Evolutionary conservation across 2,888 invertebrate species (phyloP).

Genomic region (Phengaris alcon): DNA sequence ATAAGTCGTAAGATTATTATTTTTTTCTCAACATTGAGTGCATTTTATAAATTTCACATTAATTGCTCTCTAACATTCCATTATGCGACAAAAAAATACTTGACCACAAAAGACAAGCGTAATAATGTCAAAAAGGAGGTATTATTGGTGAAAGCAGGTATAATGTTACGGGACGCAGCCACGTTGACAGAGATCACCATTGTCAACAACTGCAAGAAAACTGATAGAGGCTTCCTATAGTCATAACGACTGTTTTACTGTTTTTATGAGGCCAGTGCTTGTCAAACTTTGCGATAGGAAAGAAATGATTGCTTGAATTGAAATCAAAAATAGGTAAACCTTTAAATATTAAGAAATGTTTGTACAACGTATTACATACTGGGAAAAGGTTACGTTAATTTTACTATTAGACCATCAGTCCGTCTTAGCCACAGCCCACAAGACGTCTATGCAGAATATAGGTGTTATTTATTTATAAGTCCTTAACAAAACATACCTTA

Average conservation of each 20-base stretch:
- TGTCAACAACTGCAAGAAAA: conserved; percentile 69
- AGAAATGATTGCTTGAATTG: neutral
- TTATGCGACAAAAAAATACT: conserved; percentile 7
- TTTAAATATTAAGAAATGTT: no score
- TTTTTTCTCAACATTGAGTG: no score
- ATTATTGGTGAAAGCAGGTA: conserved; percentile 43
- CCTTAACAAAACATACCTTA: no score
- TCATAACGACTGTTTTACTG: conserved; percentile 64
- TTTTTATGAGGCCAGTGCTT: conserved; percentile 57
- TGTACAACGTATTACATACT: no score
- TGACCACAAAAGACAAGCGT: conserved; percentile 16
- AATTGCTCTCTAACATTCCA: neutral
- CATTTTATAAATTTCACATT: no score
- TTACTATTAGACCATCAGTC: no score
- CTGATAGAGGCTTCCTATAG: conserved; percentile 64
- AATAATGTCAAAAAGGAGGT: conserved; percentile 18
- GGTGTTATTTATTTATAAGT: no score
- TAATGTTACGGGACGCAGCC: conserved; percentile 43
- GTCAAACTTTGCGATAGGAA: conserved; percentile 22
- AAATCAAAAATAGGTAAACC: no score
- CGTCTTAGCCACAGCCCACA: no score
- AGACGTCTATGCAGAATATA: no score
- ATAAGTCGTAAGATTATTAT: no score
- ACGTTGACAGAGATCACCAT: conserved; percentile 50
- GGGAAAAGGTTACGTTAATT: no score